Evolutionary conservation across 2,888 invertebrate species (phyloP).

Genomic region (Macroteleia sp.): DNA sequence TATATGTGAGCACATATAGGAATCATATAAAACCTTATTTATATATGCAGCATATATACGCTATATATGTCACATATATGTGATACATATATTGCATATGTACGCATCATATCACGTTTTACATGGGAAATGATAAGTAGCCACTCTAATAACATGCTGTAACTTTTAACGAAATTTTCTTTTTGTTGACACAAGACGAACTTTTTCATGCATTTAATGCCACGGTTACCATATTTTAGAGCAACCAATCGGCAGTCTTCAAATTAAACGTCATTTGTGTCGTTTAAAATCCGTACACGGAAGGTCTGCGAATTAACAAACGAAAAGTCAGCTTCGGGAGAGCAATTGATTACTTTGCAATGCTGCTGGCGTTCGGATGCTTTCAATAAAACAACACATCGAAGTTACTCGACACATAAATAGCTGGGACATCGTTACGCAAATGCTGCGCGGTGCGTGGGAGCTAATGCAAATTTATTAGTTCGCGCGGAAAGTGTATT

Average conservation of each 20-base stretch:
- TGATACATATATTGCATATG: too few relatives aligned
- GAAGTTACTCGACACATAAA: slow-evolving; percentile 15
- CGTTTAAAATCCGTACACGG: not conserved
- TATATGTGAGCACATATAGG: too few relatives aligned
- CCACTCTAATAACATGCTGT: slow-evolving; percentile 42
- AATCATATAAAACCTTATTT: too few relatives aligned
- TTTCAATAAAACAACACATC: slow-evolving; percentile 23
- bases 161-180: slow-evolving; percentile 2
- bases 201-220: slow-evolving; percentile 11
- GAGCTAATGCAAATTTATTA: slow-evolving; percentile 54
- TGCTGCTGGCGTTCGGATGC: not conserved
- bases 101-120: too few relatives aligned
- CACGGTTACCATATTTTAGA: slow-evolving; percentile 26
- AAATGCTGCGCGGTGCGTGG: slow-evolving; percentile 38
- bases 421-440: slow-evolving; percentile 26
- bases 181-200: not conserved
- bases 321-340: not conserved
- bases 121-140: slow-evolving; percentile 30
- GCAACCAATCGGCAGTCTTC: slow-evolving; percentile 19
- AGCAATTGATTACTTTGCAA: slow-evolving; percentile 19
- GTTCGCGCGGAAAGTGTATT: slow-evolving; percentile 7
- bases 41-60: too few relatives aligned
- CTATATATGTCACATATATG: too few relatives aligned
- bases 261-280: slow-evolving; percentile 12
- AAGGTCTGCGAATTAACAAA: slow-evolving; percentile 20